Percentiles rank a stretch among this genome's conserved stretches.
These are phyloP conservation scores for Himalopsyche phryganea DNA, from an alignment of 1,140 invertebrate species.

Conservation along the genomic window DNA sequence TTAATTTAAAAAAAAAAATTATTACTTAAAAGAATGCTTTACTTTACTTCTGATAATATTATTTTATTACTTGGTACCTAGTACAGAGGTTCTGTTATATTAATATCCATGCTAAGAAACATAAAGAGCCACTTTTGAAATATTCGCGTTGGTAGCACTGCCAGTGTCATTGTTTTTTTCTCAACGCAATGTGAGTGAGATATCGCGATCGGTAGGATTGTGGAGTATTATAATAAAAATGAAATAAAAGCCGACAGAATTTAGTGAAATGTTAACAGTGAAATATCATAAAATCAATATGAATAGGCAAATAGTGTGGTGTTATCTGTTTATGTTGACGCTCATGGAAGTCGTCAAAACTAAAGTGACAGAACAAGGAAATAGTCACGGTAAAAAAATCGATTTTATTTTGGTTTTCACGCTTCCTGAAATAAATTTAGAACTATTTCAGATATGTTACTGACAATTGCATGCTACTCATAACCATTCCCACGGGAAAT, in stretches of 20 bases:
- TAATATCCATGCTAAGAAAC: no score
- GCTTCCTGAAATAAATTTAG: slow-evolving; percentile 23
- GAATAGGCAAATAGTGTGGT: slow-evolving; percentile 24
- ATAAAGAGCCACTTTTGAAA: no score
- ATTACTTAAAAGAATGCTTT: no score
- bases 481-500: not conserved
- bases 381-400: slow-evolving; percentile 30
- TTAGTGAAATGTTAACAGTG: slow-evolving; percentile 22
- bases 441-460: not conserved
- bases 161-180: slow-evolving; percentile 27
- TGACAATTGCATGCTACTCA: not conserved
- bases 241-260: slow-evolving; percentile 21
- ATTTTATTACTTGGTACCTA: no score
- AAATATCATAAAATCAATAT: slow-evolving; percentile 23
- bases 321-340: slow-evolving; percentile 24
- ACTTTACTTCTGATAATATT: no score
- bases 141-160: slow-evolving; percentile 7
- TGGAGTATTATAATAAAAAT: slow-evolving; percentile 22
- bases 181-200: slow-evolving; percentile 25
- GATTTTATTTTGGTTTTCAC: slow-evolving; percentile 27
- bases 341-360: slow-evolving; percentile 25
- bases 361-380: slow-evolving; percentile 28
- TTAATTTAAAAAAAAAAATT: no score
- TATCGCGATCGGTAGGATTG: slow-evolving; percentile 14
- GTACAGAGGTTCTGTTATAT: no score